Conservation (phyloP, 2,113 vertebrate genomes). For the Corydoras sp. region DNA sequence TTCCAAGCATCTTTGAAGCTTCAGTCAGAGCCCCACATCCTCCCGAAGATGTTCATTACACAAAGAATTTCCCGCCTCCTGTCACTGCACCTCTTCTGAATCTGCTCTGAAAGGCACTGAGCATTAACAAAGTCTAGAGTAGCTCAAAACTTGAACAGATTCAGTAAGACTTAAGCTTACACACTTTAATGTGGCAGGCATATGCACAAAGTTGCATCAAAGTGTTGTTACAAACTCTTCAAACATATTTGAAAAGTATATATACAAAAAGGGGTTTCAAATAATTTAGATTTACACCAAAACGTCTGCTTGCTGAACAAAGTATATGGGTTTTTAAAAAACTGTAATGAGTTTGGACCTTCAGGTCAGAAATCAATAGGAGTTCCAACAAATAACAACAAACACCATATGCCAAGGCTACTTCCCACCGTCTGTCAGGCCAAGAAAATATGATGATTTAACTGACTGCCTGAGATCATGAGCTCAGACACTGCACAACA, state of each 20-base stretch:
- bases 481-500: not conserved
- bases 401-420: not conserved
- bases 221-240: not conserved
- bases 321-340: not conserved
- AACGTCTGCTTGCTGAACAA: constrained; percentile 3
- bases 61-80: not conserved
- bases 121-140: constrained; percentile 13
- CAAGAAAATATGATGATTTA: constrained; percentile 28
- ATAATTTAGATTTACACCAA: constrained; percentile 6
- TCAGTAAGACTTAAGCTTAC: not conserved
- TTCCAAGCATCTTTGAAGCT: constrained; percentile 6
- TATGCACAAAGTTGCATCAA: constrained; percentile 1
- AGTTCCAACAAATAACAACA: constrained; percentile 33
- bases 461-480: constrained; percentile 16
- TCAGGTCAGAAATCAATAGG: constrained; percentile 22
- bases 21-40: not conserved
- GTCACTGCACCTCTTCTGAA: not conserved
- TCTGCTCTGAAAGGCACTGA: constrained; percentile 5
- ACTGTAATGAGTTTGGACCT: not conserved
- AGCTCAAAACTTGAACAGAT: constrained; percentile 9
- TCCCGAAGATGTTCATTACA: constrained; percentile 5
- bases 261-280: not conserved
- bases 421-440: constrained; percentile 6
- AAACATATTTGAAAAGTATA: not conserved
- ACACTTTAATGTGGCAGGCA: constrained; percentile 16